A percentile compares a stretch with the other conserved stretches of the same genome.
Conservation (phyloP, 2,797 vertebrate species). For the Melanotaenia nigrans region DNA sequence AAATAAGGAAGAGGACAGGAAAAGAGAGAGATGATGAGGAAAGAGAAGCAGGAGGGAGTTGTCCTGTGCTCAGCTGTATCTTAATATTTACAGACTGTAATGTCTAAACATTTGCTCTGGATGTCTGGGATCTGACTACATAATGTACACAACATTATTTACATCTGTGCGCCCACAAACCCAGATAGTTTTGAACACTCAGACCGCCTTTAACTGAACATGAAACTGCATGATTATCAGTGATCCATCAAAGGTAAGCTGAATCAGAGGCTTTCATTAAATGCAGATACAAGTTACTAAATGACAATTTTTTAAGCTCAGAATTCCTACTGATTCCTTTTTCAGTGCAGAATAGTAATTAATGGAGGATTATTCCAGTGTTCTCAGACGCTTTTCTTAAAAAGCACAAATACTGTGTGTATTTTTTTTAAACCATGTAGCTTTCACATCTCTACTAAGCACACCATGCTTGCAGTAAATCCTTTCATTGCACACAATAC, state of each 20-base stretch:
- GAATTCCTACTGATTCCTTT: background rate
- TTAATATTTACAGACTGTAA: conserved; percentile 49
- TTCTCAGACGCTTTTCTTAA: background rate
- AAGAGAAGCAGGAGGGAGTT: background rate
- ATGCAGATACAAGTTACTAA: background rate
- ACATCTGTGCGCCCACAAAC: conserved; percentile 5
- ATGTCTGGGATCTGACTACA: conserved; percentile 26
- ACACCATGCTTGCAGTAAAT: conserved; percentile 1
- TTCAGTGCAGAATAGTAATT: background rate
- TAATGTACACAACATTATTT: conserved; percentile 31
- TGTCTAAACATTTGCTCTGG: conserved; percentile 32
- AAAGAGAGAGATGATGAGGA: background rate
- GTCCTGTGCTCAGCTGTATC: background rate
- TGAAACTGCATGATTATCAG: background rate
- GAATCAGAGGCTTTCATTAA: conserved; percentile 10
- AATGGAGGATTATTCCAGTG: background rate
- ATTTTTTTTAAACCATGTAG: background rate
- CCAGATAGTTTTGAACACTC: background rate
- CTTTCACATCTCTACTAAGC: background rate
- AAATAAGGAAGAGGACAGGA: conserved; percentile 1
- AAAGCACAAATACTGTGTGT: background rate
- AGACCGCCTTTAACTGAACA: conserved; percentile 14
- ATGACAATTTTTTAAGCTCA: background rate
- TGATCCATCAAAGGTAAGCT: conserved; percentile 29
- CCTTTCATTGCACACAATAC: background rate